phyloP scores from a whole-genome alignment of 2,888 invertebrate genomes.

The Hetaerina titia region DNA sequence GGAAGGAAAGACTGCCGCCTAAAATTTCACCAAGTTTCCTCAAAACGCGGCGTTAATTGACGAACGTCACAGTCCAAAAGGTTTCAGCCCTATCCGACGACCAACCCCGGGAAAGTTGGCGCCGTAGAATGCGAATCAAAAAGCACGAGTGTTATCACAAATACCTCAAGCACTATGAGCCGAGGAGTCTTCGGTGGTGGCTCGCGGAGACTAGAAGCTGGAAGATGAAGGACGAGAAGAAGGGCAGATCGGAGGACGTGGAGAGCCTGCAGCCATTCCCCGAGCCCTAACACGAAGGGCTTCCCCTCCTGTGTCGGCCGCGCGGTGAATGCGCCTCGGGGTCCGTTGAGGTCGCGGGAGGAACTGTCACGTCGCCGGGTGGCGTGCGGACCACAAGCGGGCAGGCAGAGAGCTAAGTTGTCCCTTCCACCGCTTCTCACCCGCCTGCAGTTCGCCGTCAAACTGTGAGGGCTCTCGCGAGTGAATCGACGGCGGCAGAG shows the following conservation, averaged over 20 bases:
- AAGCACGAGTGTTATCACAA: not conserved
- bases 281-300: not conserved
- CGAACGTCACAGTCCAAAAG: too few relatives aligned
- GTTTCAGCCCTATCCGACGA: too few relatives aligned
- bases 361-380: not conserved
- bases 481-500: not conserved
- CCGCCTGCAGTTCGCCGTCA: conserved; percentile 28
- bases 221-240: not conserved
- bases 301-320: too few relatives aligned
- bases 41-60: too few relatives aligned
- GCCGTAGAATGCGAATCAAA: too few relatives aligned
- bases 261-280: not conserved
- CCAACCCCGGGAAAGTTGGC: too few relatives aligned
- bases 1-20: too few relatives aligned
- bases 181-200: not conserved
- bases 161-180: not conserved
- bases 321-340: not conserved
- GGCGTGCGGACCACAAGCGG: not conserved
- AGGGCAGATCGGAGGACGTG: not conserved
- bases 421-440: not conserved
- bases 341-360: not conserved
- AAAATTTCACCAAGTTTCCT: too few relatives aligned
- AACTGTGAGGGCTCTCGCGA: conserved; percentile 10
- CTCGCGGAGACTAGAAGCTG: not conserved
- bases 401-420: not conserved